Conservation (phyloP, 1,140 invertebrate genomes). For the Hermetia illucens region DNA sequence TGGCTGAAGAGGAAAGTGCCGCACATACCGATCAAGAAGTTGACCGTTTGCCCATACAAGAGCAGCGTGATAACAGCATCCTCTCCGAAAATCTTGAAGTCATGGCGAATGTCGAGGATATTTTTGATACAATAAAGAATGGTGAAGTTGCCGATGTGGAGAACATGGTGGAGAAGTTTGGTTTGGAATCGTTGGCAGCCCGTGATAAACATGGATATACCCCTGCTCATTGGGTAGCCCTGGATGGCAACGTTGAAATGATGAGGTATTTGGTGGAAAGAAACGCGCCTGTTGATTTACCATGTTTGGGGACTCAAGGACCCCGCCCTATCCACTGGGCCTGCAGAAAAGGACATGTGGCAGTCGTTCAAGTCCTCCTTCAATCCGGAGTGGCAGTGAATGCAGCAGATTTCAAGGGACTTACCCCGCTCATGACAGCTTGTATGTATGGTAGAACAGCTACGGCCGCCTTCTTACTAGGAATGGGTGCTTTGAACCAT, state of each 20-base stretch:
- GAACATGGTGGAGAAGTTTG: conserved; percentile 58
- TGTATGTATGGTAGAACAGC: conserved; percentile 86
- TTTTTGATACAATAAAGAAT: conserved; percentile 29
- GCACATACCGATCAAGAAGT: conserved; percentile 27
- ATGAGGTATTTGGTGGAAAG: conserved; percentile 73
- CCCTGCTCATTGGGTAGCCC: conserved; percentile 79
- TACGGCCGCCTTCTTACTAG: conserved; percentile 74
- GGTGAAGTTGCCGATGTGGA: conserved; percentile 61
- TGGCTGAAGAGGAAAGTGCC: conserved; percentile 43
- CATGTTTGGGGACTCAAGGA: conserved; percentile 74
- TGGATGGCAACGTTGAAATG: conserved; percentile 72
- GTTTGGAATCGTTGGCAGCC: conserved; percentile 51
- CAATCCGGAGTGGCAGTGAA: conserved; percentile 80
- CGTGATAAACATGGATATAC: conserved; percentile 85
- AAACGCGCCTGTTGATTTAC: conserved; percentile 66
- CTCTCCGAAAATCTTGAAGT: conserved; percentile 26
- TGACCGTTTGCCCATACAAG: conserved; percentile 30
- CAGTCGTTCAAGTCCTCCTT: conserved; percentile 60
- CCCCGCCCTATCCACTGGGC: conserved; percentile 87
- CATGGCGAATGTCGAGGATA: conserved; percentile 30
- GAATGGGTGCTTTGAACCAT: conserved; percentile 70
- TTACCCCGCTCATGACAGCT: conserved; percentile 81
- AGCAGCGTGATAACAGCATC: conserved; percentile 20
- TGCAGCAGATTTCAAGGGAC: conserved; percentile 76
- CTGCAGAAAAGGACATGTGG: conserved; percentile 69